Percentiles rank a stretch among this genome's conserved stretches.
Conservation (phyloP, 2,888 invertebrate genomes). For the Stenoptilia bipunctidactyla region DNA sequence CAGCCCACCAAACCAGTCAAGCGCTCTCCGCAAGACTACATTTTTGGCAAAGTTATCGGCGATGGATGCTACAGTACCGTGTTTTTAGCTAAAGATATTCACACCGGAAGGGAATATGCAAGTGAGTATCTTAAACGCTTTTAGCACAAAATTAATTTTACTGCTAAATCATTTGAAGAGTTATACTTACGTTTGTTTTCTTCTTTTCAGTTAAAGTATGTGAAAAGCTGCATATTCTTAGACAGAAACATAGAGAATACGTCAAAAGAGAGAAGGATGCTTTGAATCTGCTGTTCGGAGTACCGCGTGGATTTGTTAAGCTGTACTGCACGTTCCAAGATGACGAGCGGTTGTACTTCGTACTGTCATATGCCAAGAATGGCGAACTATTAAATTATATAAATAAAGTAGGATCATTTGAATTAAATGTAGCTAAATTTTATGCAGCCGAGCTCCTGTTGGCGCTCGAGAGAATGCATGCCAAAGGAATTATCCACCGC, state of each 20-base stretch:
- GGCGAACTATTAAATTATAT: constrained; percentile 95
- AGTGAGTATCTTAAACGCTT: constrained; percentile 74
- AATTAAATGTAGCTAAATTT: constrained; percentile 89
- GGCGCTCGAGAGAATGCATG: constrained; percentile 93
- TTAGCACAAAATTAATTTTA: not conserved
- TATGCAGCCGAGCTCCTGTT: constrained; percentile 94
- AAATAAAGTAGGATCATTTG: constrained; percentile 90
- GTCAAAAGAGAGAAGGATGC: constrained; percentile 96
- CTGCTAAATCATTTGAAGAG: not conserved
- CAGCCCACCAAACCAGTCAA: constrained; percentile 67
- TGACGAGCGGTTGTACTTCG: constrained; percentile 91
- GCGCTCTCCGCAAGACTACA: constrained; percentile 88
- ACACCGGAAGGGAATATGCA: constrained; percentile 92
- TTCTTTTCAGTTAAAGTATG: constrained; percentile 92
- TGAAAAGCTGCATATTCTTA: constrained; percentile 92
- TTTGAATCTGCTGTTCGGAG: constrained; percentile 84
- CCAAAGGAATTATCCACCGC: constrained; percentile 90
- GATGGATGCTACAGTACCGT: constrained; percentile 98
- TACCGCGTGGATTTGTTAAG: constrained; percentile 90
- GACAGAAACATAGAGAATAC: constrained; percentile 93
- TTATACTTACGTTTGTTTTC: constrained; percentile 6
- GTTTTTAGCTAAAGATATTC: constrained; percentile 92
- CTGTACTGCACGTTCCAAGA: constrained; percentile 98
- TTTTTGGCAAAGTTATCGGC: constrained; percentile 95
- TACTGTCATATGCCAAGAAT: constrained; percentile 93